Percentiles rank a stretch among this genome's conserved stretches.
Evolutionary conservation across 2,888 invertebrate genomes (phyloP).

Genomic region (Drosophila pegasa): DNA sequence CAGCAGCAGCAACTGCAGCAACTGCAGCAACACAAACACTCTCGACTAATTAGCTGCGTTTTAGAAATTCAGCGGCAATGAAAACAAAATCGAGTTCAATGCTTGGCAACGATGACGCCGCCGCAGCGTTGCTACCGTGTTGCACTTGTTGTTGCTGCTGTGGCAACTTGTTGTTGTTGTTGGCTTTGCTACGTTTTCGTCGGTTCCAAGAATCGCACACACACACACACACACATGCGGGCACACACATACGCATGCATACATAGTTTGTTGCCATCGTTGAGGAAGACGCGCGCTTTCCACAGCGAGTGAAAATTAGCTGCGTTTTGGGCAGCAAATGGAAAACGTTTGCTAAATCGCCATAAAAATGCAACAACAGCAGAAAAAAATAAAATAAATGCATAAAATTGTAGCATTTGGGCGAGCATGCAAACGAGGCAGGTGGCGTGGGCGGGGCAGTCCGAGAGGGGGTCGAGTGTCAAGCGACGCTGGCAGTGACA

Average conservation of each 20-base stretch:
- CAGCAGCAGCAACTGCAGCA: constrained; percentile 33
- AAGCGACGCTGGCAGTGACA: constrained; percentile 56
- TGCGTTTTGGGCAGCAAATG: constrained; percentile 49
- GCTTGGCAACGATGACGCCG: constrained; percentile 72
- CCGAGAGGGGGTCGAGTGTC: constrained; percentile 12
- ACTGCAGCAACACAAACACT: constrained; percentile 66
- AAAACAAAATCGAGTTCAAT: constrained; percentile 82
- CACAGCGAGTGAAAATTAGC: constrained; percentile 70
- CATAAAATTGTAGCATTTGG: constrained; percentile 11
- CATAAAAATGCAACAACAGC: neutral
- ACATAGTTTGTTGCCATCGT: constrained; percentile 44
- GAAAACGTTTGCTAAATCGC: constrained; percentile 46
- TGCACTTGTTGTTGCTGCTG: constrained; percentile 35
- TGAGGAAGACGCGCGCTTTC: constrained; percentile 59
- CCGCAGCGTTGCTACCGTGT: constrained; percentile 34
- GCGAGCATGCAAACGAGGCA: neutral
- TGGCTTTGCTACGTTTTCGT: constrained; percentile 57
- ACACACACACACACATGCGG: constrained; percentile 12
- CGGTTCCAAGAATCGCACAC: constrained; percentile 67
- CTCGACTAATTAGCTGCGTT: constrained; percentile 80
- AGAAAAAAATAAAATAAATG: neutral
- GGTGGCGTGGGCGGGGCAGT: neutral
- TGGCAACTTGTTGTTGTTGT: constrained; percentile 45
- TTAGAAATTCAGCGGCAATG: constrained; percentile 81
- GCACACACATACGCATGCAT: neutral